Conservation (phyloP, 2,888 invertebrate genomes). For the Pammene fasciana region DNA sequence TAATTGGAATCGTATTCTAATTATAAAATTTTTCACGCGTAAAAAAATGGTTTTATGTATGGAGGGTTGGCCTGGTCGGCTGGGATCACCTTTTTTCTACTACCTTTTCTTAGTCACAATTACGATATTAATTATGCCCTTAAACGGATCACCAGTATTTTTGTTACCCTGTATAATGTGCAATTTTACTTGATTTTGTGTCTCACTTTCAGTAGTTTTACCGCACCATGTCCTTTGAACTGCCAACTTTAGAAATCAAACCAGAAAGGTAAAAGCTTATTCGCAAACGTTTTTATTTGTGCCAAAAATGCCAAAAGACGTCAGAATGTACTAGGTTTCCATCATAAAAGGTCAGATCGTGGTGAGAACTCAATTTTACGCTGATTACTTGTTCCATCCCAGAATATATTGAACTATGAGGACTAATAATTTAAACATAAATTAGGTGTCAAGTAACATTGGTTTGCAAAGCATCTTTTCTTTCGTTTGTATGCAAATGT, state of each 20-base stretch:
- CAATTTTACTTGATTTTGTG: too few species aligned
- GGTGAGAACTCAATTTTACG: slow-evolving; percentile 31
- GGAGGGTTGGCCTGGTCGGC: too few species aligned
- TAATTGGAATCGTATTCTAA: too few species aligned
- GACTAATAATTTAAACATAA: not conserved
- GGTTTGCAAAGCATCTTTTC: slow-evolving; percentile 17
- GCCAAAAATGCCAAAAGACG: not conserved
- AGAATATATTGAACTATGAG: not conserved
- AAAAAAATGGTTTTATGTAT: too few species aligned
- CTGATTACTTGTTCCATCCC: slow-evolving; percentile 21
- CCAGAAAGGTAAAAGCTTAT: not conserved
- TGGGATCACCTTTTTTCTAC: too few species aligned
- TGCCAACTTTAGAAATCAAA: not conserved
- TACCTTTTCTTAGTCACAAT: too few species aligned
- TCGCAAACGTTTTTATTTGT: not conserved
- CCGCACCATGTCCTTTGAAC: too few species aligned
- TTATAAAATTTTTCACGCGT: too few species aligned
- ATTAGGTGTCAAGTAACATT: not conserved
- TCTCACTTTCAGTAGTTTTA: too few species aligned
- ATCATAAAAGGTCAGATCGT: slow-evolving; percentile 21
- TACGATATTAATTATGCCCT: too few species aligned
- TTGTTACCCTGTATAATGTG: too few species aligned
- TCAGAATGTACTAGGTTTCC: slow-evolving; percentile 3
- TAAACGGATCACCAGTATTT: too few species aligned
- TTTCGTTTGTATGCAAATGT: slow-evolving; percentile 27